phyloP scores from a whole-genome alignment of 2,797 vertebrate species.

The Chromis chromis region DNA sequence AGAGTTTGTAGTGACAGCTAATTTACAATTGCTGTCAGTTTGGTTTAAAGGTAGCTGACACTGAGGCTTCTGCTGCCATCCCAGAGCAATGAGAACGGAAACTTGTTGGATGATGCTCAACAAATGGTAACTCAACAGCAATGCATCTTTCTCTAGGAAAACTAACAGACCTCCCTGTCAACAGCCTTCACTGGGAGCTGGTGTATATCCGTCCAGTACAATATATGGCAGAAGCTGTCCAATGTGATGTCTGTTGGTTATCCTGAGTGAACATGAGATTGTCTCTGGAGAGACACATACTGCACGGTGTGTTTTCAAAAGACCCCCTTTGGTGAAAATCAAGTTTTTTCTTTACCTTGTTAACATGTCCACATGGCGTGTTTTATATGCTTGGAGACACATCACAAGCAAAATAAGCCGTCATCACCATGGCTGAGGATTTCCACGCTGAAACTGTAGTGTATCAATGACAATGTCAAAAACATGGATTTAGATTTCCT shows the following conservation, averaged over 20 bases:
- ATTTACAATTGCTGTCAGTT: slow-evolving; percentile 55
- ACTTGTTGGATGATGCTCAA: slow-evolving; percentile 34
- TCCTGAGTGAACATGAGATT: slow-evolving; percentile 23
- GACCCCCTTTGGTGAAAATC: no score
- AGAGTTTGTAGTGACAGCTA: slow-evolving; percentile 51
- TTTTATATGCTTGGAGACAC: no score
- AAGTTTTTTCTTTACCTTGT: no score
- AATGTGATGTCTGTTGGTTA: slow-evolving; percentile 38
- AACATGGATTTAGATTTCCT: no score
- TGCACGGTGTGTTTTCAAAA: slow-evolving; percentile 7
- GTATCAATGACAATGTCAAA: no score
- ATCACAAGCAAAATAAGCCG: no score
- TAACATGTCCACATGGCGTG: no score
- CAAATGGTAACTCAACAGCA: slow-evolving; percentile 50
- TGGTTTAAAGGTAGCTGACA: slow-evolving; percentile 36
- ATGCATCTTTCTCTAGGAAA: slow-evolving; percentile 40
- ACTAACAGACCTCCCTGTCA: slow-evolving; percentile 55
- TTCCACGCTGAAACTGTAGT: no score
- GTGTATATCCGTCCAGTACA: slow-evolving; percentile 32
- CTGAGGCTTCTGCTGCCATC: slow-evolving; percentile 30
- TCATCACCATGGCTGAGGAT: no score
- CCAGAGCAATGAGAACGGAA: slow-evolving; percentile 7
- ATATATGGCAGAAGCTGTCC: slow-evolving; percentile 31
- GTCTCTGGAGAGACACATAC: slow-evolving; percentile 15
- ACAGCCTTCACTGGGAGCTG: slow-evolving; percentile 34